A percentile compares a stretch with the other conserved stretches of the same genome.
These are phyloP conservation scores for Simalia tracyae DNA, from an alignment of 2,797 vertebrate genomes.

Conservation along the genomic window DNA sequence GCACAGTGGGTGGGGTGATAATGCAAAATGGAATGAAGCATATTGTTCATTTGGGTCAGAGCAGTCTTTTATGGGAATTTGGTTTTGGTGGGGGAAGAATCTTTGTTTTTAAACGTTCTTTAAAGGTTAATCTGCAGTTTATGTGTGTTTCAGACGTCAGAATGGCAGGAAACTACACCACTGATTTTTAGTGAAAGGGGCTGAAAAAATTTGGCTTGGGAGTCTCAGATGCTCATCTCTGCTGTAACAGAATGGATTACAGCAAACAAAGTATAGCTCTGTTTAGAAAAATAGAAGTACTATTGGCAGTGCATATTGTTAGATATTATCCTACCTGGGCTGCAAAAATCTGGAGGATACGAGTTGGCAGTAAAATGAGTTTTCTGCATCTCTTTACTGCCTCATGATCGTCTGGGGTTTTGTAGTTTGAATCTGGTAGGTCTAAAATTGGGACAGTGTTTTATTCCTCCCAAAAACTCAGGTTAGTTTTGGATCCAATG, in stretches of 20 bases:
- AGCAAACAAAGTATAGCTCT: not conserved
- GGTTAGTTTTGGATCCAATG: not conserved
- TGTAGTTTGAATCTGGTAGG: not conserved
- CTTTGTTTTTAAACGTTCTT: not conserved
- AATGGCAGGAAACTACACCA: not conserved
- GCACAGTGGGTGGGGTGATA: not conserved
- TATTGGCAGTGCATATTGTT: not conserved
- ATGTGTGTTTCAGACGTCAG: not conserved
- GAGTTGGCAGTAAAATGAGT: not conserved
- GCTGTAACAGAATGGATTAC: not conserved
- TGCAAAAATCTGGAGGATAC: not conserved
- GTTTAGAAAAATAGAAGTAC: not conserved
- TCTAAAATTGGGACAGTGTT: not conserved
- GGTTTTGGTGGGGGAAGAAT: not conserved
- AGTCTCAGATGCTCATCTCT: not conserved
- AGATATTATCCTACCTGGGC: not conserved
- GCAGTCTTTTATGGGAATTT: not conserved
- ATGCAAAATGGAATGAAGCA: not conserved
- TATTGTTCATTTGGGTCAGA: not conserved
- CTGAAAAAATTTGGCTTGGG: not conserved
- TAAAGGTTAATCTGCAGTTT: not conserved
- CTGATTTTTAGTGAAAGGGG: not conserved
- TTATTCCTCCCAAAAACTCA: not conserved
- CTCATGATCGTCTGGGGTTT: not conserved
- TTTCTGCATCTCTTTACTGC: not conserved